Evolutionary conservation across 1,140 invertebrate genomes (phyloP).

Genomic region (Proales similis): DNA sequence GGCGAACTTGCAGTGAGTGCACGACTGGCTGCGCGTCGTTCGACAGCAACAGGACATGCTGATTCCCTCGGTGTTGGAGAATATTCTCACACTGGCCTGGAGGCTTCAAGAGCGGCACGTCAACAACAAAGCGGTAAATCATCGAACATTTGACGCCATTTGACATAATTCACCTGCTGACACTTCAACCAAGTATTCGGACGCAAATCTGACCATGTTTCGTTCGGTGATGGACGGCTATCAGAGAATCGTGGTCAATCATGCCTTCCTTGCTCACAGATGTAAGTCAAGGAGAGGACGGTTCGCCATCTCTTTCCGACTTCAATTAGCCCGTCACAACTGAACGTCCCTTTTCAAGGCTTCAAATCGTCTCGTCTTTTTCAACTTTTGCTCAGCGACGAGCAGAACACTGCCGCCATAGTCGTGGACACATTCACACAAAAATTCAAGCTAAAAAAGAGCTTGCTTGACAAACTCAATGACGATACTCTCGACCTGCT

Average conservation of each 20-base stretch:
- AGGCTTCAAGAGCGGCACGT: constrained; percentile 30
- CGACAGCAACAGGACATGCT: constrained; percentile 16
- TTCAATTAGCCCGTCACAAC: background rate
- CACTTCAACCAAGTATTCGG: background rate
- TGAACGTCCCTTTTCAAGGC: background rate
- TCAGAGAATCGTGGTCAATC: constrained; percentile 17
- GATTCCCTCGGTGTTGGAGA: constrained; percentile 9
- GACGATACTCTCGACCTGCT: background rate
- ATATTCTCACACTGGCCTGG: constrained; percentile 15
- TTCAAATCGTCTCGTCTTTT: constrained; percentile 22
- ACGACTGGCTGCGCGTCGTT: background rate
- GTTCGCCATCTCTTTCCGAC: no score
- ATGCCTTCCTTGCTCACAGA: constrained; percentile 6
- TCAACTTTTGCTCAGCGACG: constrained; percentile 21
- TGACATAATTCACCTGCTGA: no score
- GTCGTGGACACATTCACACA: constrained; percentile 11
- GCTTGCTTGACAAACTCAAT: background rate
- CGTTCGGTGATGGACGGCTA: background rate
- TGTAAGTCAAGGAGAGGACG: background rate
- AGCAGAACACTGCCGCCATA: constrained; percentile 19
- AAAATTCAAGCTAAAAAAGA: constrained; percentile 17
- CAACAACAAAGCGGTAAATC: background rate
- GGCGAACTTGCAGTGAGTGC: background rate
- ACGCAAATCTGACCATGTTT: constrained; percentile 1
- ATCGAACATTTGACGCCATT: background rate